phyloP scores from a whole-genome alignment of 2,888 invertebrate genomes.

The Phengaris arion region DNA sequence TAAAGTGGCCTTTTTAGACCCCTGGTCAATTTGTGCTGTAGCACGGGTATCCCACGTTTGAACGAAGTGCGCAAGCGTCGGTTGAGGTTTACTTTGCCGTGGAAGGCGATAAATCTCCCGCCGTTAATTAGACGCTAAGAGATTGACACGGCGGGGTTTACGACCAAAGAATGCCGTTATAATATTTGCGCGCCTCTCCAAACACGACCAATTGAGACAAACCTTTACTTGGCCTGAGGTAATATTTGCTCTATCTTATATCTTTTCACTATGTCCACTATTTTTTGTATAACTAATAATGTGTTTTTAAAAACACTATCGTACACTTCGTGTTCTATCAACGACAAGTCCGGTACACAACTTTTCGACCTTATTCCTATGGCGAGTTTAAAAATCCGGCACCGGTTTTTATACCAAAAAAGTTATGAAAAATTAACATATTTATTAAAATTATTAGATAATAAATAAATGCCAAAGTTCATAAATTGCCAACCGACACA shows the following conservation, averaged over 20 bases:
- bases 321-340: too few species aligned
- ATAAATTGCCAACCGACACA: constrained; percentile 30
- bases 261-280: neutral
- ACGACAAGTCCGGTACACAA: too few species aligned
- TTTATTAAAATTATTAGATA: constrained; percentile 31
- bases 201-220: constrained; percentile 52
- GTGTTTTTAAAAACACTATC: too few species aligned
- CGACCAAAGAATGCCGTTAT: constrained; percentile 58
- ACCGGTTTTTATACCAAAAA: neutral
- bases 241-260: constrained; percentile 36
- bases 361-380: too few species aligned
- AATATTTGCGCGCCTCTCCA: constrained; percentile 61
- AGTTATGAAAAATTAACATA: constrained; percentile 30
- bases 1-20: too few species aligned
- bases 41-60: too few species aligned
- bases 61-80: neutral
- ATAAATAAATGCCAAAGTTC: constrained; percentile 31
- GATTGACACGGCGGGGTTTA: constrained; percentile 50
- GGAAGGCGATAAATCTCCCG: constrained; percentile 50
- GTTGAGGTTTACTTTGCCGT: neutral
- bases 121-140: constrained; percentile 51
- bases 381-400: too few species aligned
- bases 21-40: too few species aligned
- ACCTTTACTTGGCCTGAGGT: constrained; percentile 43
- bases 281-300: neutral